phyloP scores from a whole-genome alignment of 2,113 vertebrate genomes.

The Amphilophus citrinellus region DNA sequence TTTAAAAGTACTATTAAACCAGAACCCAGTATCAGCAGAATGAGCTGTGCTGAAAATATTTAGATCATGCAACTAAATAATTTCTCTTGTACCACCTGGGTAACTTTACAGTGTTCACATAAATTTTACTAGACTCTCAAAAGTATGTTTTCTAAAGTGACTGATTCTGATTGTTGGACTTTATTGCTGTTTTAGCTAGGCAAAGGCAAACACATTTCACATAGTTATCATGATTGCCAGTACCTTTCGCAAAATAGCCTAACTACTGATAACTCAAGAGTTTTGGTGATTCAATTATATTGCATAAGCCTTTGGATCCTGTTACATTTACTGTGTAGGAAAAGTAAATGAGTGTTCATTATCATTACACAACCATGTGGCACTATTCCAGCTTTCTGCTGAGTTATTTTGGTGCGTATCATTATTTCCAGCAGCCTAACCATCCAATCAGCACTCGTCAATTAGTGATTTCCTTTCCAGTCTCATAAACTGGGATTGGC shows the following conservation, averaged over 20 bases:
- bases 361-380: conserved; percentile 75
- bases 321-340: conserved; percentile 54
- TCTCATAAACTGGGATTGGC: conserved; percentile 66
- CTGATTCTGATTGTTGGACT: not conserved
- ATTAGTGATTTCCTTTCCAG: conserved; percentile 78
- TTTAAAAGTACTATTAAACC: not conserved
- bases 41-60: not conserved
- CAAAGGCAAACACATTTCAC: conserved; percentile 7
- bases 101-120: not conserved
- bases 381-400: conserved; percentile 61
- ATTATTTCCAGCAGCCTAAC: conserved; percentile 77
- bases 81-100: not conserved
- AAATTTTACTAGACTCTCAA: not conserved
- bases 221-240: not conserved
- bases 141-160: conserved; percentile 1
- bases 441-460: conserved; percentile 73
- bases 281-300: conserved; percentile 51
- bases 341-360: conserved; percentile 73
- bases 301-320: conserved; percentile 69
- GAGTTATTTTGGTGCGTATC: conserved; percentile 74
- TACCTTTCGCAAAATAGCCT: conserved; percentile 9
- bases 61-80: not conserved
- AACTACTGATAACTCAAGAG: conserved; percentile 13
- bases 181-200: not conserved
- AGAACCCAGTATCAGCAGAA: not conserved